Base-by-base conservation (phyloP, 2,797 vertebrate species). In the Cottoperca gobio region DNA sequence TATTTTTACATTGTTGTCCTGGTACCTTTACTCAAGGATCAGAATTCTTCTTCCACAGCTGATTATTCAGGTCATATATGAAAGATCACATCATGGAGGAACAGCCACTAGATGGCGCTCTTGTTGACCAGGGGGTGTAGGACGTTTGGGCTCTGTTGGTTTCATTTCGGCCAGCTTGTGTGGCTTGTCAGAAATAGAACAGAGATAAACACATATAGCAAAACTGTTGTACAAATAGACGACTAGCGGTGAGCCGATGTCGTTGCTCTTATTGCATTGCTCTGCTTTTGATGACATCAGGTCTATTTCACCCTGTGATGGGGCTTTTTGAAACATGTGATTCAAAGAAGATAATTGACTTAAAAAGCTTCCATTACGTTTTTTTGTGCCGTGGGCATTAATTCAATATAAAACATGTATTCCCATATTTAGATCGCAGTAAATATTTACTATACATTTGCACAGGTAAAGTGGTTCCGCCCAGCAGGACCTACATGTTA, bases 121-220 rank as follows among this genome's bases (percentile, higher is more conserved):
- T 53, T 74, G 58, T 11, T 35, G 10, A n/a, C 1, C 23, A 21
- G 35, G 33, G 33, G 52, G 11, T 43, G 33, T 24, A 40, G 57
- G 61, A 46, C 39, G 6, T 53, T 33, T 45, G 8, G 61, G n/a
- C 43, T 60, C 40, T 37, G 53, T 19, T 64, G 68, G 62, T 73
- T 78, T 82, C 63, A 60, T 43, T 73, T 65, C 60, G 46, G 64
- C 65, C 48, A 17, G 81, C 43, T 67, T 69, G 63, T 24, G 61
- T 53, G 61, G 39, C 54, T 82, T 35, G 73, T 81, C 81, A 82
- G 83, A 89, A 89, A 87, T 88, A 89, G 89, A 89, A 76, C 85
- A 87, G 81, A 87, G 81, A 85, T 82, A 83, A 84, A 81, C 83
- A 88, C 73, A 85, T 64, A 75, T 48, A 86, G 70, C 58, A 76